Conservation (phyloP, 37 sponge, comb jelly and placozoan genomes). For the Beroe forskalii region DNA sequence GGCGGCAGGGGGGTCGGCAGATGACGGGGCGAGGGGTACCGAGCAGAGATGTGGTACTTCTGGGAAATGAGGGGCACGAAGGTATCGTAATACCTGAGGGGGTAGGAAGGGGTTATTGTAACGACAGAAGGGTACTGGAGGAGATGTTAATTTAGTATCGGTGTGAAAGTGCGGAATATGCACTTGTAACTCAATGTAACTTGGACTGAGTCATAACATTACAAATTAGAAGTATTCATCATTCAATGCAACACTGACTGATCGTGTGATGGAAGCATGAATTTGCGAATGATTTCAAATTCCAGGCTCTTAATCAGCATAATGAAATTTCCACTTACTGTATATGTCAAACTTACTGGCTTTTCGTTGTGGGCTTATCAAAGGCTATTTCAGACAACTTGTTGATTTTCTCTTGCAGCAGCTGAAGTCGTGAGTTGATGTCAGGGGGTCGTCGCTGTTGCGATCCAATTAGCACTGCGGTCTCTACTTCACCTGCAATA, state of each 20-base stretch:
- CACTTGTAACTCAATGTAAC: too few species aligned
- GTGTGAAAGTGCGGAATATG: too few species aligned
- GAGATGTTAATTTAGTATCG: too few species aligned
- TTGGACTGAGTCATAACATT: too few species aligned
- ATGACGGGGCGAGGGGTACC: neutral
- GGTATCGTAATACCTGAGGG: conserved; percentile 5
- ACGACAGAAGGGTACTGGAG: too few species aligned
- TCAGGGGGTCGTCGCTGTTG: neutral
- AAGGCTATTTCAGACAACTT: neutral
- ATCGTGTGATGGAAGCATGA: too few species aligned
- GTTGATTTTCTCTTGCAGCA: neutral
- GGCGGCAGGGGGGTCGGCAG: neutral
- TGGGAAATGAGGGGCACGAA: neutral
- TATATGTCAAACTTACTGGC: conserved; percentile 48
- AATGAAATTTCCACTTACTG: too few species aligned
- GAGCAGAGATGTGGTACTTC: conserved; percentile 1
- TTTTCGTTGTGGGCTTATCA: neutral
- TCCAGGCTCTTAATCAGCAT: too few species aligned
- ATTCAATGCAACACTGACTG: too few species aligned
- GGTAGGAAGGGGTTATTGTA: neutral
- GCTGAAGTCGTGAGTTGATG: neutral
- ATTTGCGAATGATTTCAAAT: too few species aligned
- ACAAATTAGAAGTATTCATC: too few species aligned
- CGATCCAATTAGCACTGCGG: neutral
- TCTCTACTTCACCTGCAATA: conserved; percentile 53